phyloP scores from a whole-genome alignment of 2,888 invertebrate species.

The Drosophila bunnanda region DNA sequence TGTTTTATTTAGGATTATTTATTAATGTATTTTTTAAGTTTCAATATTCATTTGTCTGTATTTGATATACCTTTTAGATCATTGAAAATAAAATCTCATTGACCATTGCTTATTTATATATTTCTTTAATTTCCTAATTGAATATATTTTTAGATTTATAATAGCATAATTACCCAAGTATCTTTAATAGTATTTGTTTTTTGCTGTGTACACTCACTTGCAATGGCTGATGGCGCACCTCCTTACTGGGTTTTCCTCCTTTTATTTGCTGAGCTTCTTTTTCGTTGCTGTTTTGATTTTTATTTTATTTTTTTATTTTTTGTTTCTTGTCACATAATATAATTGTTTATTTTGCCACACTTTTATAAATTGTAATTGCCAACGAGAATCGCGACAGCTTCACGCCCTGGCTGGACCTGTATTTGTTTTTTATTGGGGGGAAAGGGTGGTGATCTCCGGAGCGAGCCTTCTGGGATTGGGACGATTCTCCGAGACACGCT shows the following conservation, averaged over 20 bases:
- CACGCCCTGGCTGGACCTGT: slow-evolving; percentile 33
- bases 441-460: slow-evolving; percentile 28
- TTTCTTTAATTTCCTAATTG: not conserved
- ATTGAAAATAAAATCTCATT: not conserved
- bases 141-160: too few relatives aligned
- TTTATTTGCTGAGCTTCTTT: not conserved
- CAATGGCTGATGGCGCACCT: slow-evolving; percentile 35
- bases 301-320: not conserved
- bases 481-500: slow-evolving; percentile 79
- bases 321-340: slow-evolving; percentile 50
- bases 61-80: not conserved
- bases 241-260: slow-evolving; percentile 19
- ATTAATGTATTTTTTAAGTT: not conserved
- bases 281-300: not conserved
- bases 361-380: slow-evolving; percentile 58
- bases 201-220: slow-evolving; percentile 25
- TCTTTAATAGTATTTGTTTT: not conserved
- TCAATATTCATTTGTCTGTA: too few relatives aligned
- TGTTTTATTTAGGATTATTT: not conserved
- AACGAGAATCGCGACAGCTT: slow-evolving; percentile 32
- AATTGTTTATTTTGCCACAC: slow-evolving; percentile 58
- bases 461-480: slow-evolving; percentile 41
- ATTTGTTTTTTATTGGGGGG: not conserved
- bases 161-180: not conserved
- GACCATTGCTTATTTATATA: not conserved